Evolutionary conservation across 2,797 vertebrate species (phyloP), one percentile per base, ranked within the genome.

Genomic region (Danio albolineatus): DNA sequence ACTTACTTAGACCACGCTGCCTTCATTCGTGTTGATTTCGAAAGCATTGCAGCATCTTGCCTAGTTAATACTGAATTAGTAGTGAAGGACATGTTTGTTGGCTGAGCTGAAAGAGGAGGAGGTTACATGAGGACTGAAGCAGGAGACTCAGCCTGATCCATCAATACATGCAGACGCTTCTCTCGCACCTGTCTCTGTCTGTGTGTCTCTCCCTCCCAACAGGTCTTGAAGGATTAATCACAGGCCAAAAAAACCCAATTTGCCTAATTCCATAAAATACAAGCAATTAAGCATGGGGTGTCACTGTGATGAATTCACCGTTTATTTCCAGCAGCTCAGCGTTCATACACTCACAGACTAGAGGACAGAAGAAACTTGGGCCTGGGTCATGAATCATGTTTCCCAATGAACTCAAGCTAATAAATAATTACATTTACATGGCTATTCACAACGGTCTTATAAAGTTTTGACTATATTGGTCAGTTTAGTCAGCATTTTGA

Each of bases 211-310:
- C 43, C 41, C 17, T 65, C 41, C 51, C 80, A 77, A 60, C 28
- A 64, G 39, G 10, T 60, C 61, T 75, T 56, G 9, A 57, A 79
- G 78, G 78, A 85, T 83, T 62, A 79, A 83, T 82, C 67, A 57
- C 66, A 53, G 39, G 54, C 70, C 72, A 76, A 77, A 28, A n/a
- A 59, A 69, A 75, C 70, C 48, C 71, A 70, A 60, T 78, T 79
- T 76, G 44, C 79, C 38, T 74, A 82, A 83, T 82, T 82, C 67
- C 49, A 60, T 70, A 43, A 81, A 85, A 81, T 82, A 79, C 73
- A 79, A 82, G 76, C 77, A 83, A 85, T 85, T 85, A 76, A 64
- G 21, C 73, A 64, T 44, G 51, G 19, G 21, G 67, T 76, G 72
- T 51, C 73, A 80, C 19, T 9, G 65, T 83, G 66, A 85, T 79